These are phyloP conservation scores for Beroe forskalii DNA, from an alignment of 37 sponge, comb jelly and placozoan species.

Conservation along the genomic window DNA sequence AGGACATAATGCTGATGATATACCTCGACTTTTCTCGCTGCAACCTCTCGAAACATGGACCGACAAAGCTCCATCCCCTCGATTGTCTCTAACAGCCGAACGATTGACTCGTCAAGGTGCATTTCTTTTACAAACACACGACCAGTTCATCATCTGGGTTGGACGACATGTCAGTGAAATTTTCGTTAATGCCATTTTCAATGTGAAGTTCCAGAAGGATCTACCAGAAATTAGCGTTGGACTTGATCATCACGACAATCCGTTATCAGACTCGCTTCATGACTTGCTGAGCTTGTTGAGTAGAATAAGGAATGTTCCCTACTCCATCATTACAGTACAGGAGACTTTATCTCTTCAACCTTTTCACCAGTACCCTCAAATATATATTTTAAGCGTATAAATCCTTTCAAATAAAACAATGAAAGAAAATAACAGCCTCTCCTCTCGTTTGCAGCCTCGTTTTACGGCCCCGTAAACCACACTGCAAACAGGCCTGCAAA, in stretches of 20 bases:
- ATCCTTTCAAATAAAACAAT: no score
- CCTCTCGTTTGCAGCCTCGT: no score
- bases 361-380: no score
- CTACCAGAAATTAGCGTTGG: conserved; percentile 10
- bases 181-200: conserved; percentile 45
- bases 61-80: conserved; percentile 68
- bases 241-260: conserved; percentile 22
- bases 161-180: conserved; percentile 42
- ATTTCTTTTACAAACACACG: conserved; percentile 81
- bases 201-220: neutral
- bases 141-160: conserved; percentile 38
- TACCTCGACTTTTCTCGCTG: conserved; percentile 84
- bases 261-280: conserved; percentile 25
- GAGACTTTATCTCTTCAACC: no score
- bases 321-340: neutral
- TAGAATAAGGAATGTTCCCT: conserved; percentile 15
- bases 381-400: no score
- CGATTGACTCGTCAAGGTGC: conserved; percentile 79
- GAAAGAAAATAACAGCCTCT: no score
- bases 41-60: conserved; percentile 74
- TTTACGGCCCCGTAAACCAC: no score
- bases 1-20: conserved; percentile 71
- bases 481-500: no score
- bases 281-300: conserved; percentile 5
- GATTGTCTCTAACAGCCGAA: conserved; percentile 81